Base-by-base conservation (phyloP, 2,797 vertebrate species). In the Eulemur albifrons region DNA sequence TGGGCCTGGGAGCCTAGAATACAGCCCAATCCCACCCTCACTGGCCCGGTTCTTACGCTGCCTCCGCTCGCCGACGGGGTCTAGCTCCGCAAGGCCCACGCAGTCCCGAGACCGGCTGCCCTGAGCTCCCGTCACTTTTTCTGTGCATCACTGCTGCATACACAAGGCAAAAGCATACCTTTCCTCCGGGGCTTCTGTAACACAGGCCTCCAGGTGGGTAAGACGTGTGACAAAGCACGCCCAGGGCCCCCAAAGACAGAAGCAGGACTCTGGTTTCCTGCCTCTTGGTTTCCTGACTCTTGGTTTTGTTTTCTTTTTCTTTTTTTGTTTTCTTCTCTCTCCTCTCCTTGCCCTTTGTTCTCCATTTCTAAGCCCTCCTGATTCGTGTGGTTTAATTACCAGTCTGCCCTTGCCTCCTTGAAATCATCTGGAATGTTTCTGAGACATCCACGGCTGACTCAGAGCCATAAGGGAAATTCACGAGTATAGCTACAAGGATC, bases 391-490 rank as follows among this genome's bases (percentile, higher is more conserved):
- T 84, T 95, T 96, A 95, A 96, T 95, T 61, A 69, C 83, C 48
- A 40, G 38, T 59, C 82, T 92, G 77, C 45, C 57, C 81, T 96
- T 35, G 73, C 79, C 88, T 95, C 70, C 70, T 65, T 70, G 90
- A 90, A 93, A 90, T 93, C 63, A 61, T 88, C 88, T 95, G 95
- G 90, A 94, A 93, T 75, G 63, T 82, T 92, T 88, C 90, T 54
- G 89, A 97, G 96, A 79, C 82, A 84, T 86, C 88, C 48, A 83
- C 38, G 54, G 76, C 83, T 79, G 79, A 95, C 92, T 96, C 88
- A 82, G 85, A 45, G 18, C 88, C 76, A 38, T 76, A 73, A 89
- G 88, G 90, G 93, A 95, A 69, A 88, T 91, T 69, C 83, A 65
- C 4, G 94, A 91, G 75, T 86, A 59, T 90, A n/a, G 79, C 75